These are phyloP conservation scores for Cheilosia impressa DNA, from an alignment of 2,888 invertebrate genomes.

Conservation along the genomic window DNA sequence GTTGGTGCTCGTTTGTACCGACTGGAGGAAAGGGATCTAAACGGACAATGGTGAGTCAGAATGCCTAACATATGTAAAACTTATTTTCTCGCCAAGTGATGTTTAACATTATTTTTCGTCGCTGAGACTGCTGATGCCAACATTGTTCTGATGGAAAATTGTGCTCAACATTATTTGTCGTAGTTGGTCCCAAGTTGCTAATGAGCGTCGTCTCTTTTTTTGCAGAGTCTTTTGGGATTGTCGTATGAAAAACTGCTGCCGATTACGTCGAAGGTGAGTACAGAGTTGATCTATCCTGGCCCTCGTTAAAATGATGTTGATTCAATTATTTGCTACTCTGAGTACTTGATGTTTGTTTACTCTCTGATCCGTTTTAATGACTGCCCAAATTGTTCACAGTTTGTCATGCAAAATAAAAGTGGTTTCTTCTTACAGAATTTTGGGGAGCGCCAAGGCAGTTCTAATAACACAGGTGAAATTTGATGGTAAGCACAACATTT, in stretches of 20 bases:
- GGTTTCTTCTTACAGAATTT: background rate
- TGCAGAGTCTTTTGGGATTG: background rate
- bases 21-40: background rate
- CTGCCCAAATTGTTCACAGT: background rate
- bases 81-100: constrained; percentile 69
- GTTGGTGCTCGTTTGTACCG: background rate
- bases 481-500: background rate
- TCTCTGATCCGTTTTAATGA: constrained; percentile 16
- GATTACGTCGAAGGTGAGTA: background rate
- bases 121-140: constrained; percentile 75
- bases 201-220: background rate
- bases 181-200: background rate
- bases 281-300: background rate
- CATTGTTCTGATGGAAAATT: constrained; percentile 41
- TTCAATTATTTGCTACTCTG: constrained; percentile 63
- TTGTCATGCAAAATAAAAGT: background rate
- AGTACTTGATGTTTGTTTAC: constrained; percentile 40
- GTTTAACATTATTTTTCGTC: constrained; percentile 78
- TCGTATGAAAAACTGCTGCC: background rate
- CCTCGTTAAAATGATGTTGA: constrained; percentile 34
- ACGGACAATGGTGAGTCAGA: background rate
- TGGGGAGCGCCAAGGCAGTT: background rate
- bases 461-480: background rate
- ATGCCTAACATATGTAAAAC: background rate
- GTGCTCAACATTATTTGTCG: background rate